Conservation (phyloP, 2,888 invertebrate genomes). For the Cerastoderma edule region DNA sequence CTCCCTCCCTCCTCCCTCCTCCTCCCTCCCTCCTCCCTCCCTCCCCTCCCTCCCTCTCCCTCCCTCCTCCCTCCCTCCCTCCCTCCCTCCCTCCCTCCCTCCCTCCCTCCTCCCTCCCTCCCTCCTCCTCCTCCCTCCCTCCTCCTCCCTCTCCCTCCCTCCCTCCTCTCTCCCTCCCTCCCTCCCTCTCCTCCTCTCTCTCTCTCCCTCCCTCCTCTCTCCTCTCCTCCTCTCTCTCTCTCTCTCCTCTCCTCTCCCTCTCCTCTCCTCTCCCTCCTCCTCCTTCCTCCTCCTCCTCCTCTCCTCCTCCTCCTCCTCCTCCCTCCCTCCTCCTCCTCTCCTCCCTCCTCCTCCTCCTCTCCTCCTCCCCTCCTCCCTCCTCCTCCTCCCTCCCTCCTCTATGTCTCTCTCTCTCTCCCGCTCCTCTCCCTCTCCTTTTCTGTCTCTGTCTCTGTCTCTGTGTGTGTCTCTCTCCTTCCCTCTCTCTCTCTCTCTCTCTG, state of each 20-base stretch:
- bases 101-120: not conserved
- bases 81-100: not conserved
- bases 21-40: not conserved
- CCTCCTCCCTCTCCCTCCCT: not conserved
- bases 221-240: not conserved
- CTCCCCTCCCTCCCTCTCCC: not conserved
- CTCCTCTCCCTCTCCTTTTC: not conserved
- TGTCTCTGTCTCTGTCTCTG: not conserved
- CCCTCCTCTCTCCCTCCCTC: not conserved
- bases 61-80: not conserved
- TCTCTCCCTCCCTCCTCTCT: not conserved
- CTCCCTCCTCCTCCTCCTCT: not conserved
- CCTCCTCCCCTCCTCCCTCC: not conserved
- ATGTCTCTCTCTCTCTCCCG: not conserved
- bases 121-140: not conserved
- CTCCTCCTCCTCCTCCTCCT: not conserved
- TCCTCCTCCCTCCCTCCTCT: not conserved
- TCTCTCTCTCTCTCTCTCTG: not conserved
- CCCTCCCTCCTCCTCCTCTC: not conserved
- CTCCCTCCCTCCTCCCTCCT: not conserved
- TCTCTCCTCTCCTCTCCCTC: not conserved
- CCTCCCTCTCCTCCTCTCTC: not conserved
- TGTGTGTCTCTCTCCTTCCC: not conserved
- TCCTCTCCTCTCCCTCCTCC: not conserved
- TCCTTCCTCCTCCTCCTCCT: not conserved